A percentile compares a stretch with the other conserved stretches of the same genome.
These are phyloP conservation scores for Patiria pectinifera DNA, from an alignment of 53 echinoderm and acorn worm species.

Conservation along the genomic window DNA sequence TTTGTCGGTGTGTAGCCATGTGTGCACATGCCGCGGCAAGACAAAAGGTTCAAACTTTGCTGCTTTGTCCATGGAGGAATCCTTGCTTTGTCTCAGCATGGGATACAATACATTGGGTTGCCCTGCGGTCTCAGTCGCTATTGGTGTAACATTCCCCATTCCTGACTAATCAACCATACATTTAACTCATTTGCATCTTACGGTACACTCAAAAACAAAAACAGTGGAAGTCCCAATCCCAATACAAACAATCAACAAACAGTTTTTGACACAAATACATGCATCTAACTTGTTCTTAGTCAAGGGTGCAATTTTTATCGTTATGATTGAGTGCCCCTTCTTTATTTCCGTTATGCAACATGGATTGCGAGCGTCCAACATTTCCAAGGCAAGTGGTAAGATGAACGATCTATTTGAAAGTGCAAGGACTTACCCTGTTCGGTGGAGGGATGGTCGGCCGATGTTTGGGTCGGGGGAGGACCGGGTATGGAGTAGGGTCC, in stretches of 20 bases:
- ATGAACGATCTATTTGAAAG: not conserved
- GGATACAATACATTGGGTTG: no score
- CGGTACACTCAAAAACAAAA: not conserved
- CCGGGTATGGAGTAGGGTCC: conserved; percentile 57
- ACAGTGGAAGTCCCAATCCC: not conserved
- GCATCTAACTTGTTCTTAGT: no score
- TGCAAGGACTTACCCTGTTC: conserved; percentile 42
- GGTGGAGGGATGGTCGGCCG: conserved; percentile 25
- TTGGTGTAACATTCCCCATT: not conserved
- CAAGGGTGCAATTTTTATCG: no score
- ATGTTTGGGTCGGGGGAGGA: conserved; percentile 20
- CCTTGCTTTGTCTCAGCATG: not conserved
- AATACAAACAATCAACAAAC: not conserved
- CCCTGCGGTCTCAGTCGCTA: no score
- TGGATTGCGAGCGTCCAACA: no score
- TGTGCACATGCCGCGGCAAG: not conserved
- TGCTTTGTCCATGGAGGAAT: no score
- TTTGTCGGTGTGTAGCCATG: not conserved
- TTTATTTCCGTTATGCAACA: no score
- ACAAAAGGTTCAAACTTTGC: not conserved
- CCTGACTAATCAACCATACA: not conserved
- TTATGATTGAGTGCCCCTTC: no score
- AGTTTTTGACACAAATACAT: not conserved
- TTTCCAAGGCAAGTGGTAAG: no score
- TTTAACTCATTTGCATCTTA: conserved; percentile 22